Evolutionary conservation across 2,888 invertebrate species (phyloP).

Genomic region (Cheilosia vulpina): DNA sequence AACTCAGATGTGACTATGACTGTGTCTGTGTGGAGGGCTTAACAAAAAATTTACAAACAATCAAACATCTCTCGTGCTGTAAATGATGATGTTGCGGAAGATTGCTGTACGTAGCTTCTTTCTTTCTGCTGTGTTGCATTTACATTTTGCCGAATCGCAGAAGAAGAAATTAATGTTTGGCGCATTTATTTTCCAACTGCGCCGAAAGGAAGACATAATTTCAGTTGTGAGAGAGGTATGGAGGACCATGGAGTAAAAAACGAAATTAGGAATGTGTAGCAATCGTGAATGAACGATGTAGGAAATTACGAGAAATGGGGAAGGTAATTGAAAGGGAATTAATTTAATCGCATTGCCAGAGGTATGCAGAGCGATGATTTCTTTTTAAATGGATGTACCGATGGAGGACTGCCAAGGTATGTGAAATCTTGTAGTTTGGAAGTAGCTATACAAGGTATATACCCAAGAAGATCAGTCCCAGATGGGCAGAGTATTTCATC

Average conservation of each 20-base stretch:
- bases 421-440: not conserved
- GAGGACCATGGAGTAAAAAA: not conserved
- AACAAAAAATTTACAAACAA: constrained; percentile 59
- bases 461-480: not conserved
- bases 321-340: constrained; percentile 53
- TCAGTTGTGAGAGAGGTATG: constrained; percentile 29
- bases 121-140: constrained; percentile 37
- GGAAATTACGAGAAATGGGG: constrained; percentile 45
- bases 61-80: constrained; percentile 50
- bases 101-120: constrained; percentile 14
- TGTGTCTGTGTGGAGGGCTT: constrained; percentile 24
- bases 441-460: not conserved
- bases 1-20: not conserved
- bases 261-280: constrained; percentile 49
- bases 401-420: not conserved
- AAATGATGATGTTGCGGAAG: constrained; percentile 61
- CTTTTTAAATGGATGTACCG: not conserved
- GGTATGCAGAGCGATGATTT: constrained; percentile 28
- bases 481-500: not conserved
- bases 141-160: constrained; percentile 51
- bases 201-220: constrained; percentile 59
- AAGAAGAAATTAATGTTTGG: constrained; percentile 45
- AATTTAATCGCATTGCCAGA: constrained; percentile 39
- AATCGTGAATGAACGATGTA: constrained; percentile 53
- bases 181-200: constrained; percentile 48